Evolutionary conservation across 1,140 invertebrate genomes (phyloP).

Genomic region (Scaptomyza pallida): DNA sequence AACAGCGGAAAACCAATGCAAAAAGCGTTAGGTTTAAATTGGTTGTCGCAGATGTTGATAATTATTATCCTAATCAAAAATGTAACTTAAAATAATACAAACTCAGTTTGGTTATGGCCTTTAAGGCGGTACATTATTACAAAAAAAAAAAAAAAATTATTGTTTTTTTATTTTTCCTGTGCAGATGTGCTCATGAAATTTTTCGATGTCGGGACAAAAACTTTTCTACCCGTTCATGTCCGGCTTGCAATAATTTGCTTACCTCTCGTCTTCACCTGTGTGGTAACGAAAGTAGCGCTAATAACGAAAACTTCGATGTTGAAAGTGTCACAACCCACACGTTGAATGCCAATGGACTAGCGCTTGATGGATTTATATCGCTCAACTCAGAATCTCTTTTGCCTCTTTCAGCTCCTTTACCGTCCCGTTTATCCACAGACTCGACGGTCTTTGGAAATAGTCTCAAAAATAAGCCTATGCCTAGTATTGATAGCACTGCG

Average conservation of each 20-base stretch:
- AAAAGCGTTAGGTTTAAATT: no score
- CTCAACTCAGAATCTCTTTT: constrained; percentile 39
- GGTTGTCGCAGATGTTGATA: no score
- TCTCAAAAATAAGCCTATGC: constrained; percentile 41
- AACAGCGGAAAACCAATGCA: no score
- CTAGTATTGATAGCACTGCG: constrained; percentile 44
- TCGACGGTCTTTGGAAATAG: constrained; percentile 45
- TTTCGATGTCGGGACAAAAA: constrained; percentile 88
- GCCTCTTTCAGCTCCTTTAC: constrained; percentile 16
- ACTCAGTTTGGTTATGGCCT: no score
- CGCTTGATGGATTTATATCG: constrained; percentile 38
- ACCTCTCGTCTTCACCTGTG: constrained; percentile 85
- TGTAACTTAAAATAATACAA: no score
- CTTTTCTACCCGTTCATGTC: constrained; percentile 85
- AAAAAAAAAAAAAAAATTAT: no score
- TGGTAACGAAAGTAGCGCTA: constrained; percentile 28
- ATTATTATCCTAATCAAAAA: no score
- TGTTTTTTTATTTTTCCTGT: no score
- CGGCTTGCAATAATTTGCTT: constrained; percentile 87
- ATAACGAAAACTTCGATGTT: constrained; percentile 32
- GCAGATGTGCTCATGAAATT: constrained; percentile 89
- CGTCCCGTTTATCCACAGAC: constrained; percentile 1
- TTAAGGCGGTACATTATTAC: no score
- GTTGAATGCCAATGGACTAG: constrained; percentile 43
- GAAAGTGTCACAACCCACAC: constrained; percentile 36